Conservation (phyloP, 2,797 vertebrate genomes). For the Danio jaintianensis region DNA sequence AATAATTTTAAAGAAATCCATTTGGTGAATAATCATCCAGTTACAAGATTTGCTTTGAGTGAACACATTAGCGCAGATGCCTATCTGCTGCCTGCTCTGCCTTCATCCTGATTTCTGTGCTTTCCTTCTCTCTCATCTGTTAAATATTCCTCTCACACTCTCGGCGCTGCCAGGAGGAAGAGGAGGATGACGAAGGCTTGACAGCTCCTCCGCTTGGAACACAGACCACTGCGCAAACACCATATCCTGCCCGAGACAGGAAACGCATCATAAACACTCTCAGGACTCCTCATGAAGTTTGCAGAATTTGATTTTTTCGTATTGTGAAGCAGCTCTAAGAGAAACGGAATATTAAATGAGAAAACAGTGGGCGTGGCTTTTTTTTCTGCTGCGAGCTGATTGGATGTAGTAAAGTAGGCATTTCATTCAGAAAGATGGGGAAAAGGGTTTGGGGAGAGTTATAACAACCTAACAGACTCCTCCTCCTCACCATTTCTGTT, state of each 20-base stretch:
- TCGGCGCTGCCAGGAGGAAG: constrained; percentile 25
- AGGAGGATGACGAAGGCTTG: constrained; percentile 42
- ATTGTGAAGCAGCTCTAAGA: too few relatives aligned
- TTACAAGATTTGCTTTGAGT: background rate
- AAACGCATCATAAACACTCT: constrained; percentile 6
- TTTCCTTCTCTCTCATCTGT: constrained; percentile 8
- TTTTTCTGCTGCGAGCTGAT: too few relatives aligned
- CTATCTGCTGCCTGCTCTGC: constrained; percentile 3
- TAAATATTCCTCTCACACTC: constrained; percentile 51
- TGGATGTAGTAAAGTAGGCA: too few relatives aligned
- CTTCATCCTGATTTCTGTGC: constrained; percentile 2
- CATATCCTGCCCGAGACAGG: constrained; percentile 21
- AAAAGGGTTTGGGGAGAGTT: too few relatives aligned
- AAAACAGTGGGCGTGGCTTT: too few relatives aligned
- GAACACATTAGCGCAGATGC: background rate
- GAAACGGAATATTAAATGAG: too few relatives aligned
- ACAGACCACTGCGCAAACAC: constrained; percentile 27
- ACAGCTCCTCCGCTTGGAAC: constrained; percentile 39
- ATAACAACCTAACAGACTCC: too few relatives aligned
- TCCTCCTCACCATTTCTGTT: too few relatives aligned
- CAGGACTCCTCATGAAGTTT: background rate
- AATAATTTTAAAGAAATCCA: background rate
- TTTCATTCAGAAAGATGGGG: too few relatives aligned
- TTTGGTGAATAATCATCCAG: background rate
- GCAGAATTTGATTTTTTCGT: background rate